Conservation (phyloP, 2,888 invertebrate species). For the Ecdyonurus torrentis region DNA sequence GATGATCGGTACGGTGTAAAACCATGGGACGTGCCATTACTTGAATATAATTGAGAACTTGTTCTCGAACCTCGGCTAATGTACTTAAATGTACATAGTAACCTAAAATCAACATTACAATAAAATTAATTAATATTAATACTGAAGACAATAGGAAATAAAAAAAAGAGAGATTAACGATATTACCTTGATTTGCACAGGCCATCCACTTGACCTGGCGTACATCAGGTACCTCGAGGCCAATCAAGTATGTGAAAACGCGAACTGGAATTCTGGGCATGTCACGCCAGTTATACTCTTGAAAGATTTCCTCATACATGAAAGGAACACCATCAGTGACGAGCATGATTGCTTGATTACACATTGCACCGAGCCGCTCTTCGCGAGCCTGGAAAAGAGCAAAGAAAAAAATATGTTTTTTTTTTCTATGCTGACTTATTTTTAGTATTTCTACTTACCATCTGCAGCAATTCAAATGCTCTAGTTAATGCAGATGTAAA, state of each 20-base stretch:
- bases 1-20: constrained; percentile 62
- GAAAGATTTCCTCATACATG: constrained; percentile 82
- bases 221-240: constrained; percentile 79
- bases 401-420: neutral
- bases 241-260: constrained; percentile 96
- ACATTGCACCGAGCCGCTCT: constrained; percentile 46
- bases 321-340: constrained; percentile 98
- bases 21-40: constrained; percentile 94
- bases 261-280: constrained; percentile 61
- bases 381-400: constrained; percentile 16
- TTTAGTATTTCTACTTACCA: constrained; percentile 20
- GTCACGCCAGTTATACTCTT: constrained; percentile 70
- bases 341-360: constrained; percentile 94
- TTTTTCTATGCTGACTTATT: neutral
- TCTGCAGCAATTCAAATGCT: constrained; percentile 69
- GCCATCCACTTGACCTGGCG: constrained; percentile 97
- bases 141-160: neutral
- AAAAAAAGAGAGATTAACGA: neutral
- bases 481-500: constrained; percentile 75
- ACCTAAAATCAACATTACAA: constrained; percentile 31
- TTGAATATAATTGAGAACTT: constrained; percentile 89
- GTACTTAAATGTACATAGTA: constrained; percentile 94
- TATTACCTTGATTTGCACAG: constrained; percentile 71
- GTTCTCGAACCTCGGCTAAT: constrained; percentile 91
- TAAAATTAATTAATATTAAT: neutral